Base-by-base conservation (phyloP, 2,113 vertebrate species). In the Copsychus sechellarum region DNA sequence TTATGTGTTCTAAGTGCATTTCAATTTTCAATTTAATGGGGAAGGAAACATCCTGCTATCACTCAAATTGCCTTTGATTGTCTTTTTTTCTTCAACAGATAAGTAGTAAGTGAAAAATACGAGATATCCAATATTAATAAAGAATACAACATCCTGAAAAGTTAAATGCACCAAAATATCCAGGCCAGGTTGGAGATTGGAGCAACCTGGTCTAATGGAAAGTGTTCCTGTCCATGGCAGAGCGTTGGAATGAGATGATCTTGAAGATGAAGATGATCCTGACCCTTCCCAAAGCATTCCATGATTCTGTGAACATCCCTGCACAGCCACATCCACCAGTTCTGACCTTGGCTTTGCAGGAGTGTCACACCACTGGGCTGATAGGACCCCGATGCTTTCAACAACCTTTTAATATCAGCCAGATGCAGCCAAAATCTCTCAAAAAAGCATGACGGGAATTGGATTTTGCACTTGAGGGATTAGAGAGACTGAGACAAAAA, bases 201-300 rank as follows among this genome's bases (percentile, higher is more conserved):
- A 85, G 9, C 29, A 74, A 24, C 34, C 8, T 40, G 42, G 19
- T n/a, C 42, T 19, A 3, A 33, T 48, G 29, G 50, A 48, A 48
- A 38, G 8, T 56, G 34, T 9, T 47, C 19, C 29, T 24, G 42
- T 16, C 47, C 31, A 12, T 21, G 26, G 38, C 7, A 53, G 2
- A 1, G 12, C 1, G 0, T 9, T 47, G 40, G 58, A 65, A 65
- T 2, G 11, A 38, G 29, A 24, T 7, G 48, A 16, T 50, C 48
- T 26, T 50, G 48, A 50, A 25, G 47, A 48, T 48, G 47, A 50
- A 33, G 29, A 20, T 8, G 50, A 24, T 56, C 24, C 24, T n/a
- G 15, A 48, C 42, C 28, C 28, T 56, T 48, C n/a, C n/a, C 70
- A 56, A 73, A 64, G 8, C 38, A 33, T 38, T 53, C 48, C 5